Conservation (phyloP, 2,888 invertebrate genomes). For the Dioctria linearis region DNA sequence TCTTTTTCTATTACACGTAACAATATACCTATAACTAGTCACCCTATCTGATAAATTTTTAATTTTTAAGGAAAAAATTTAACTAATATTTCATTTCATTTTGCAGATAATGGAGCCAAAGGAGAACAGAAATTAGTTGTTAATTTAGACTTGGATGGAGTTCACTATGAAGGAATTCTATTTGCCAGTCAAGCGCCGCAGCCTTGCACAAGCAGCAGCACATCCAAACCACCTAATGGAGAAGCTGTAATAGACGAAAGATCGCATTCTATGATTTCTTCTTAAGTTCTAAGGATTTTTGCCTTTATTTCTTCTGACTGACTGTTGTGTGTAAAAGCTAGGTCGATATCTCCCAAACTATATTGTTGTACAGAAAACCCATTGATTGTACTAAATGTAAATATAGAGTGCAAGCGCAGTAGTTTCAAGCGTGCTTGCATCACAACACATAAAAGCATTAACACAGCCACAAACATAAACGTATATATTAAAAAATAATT, state of each 20-base stretch:
- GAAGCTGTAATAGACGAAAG: slow-evolving; percentile 55
- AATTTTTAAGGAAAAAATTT: neutral
- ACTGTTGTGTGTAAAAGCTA: slow-evolving; percentile 1
- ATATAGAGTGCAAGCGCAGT: neutral
- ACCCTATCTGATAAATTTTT: too few relatives aligned
- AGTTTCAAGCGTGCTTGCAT: too few relatives aligned
- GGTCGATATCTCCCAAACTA: neutral
- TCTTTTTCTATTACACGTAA: too few relatives aligned
- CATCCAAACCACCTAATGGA: slow-evolving; percentile 28
- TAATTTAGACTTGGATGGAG: slow-evolving; percentile 96
- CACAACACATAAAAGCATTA: too few relatives aligned
- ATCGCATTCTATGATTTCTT: slow-evolving; percentile 57
- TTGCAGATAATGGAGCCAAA: slow-evolving; percentile 84
- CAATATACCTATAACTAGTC: too few relatives aligned
- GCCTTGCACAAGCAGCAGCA: slow-evolving; percentile 31
- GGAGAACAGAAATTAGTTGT: slow-evolving; percentile 93
- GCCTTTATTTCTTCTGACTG: slow-evolving; percentile 6
- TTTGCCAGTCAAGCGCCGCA: slow-evolving; percentile 74
- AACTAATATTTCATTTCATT: slow-evolving; percentile 54
- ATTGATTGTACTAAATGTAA: neutral
- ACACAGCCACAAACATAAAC: too few relatives aligned
- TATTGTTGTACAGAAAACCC: neutral
- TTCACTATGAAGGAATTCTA: slow-evolving; percentile 95
- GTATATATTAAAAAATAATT: too few relatives aligned
- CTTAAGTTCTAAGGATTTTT: slow-evolving; percentile 45